Percentiles rank a stretch among this genome's conserved stretches.
Conservation (phyloP, 1,140 invertebrate genomes). For the Drosophila nasuta region DNA sequence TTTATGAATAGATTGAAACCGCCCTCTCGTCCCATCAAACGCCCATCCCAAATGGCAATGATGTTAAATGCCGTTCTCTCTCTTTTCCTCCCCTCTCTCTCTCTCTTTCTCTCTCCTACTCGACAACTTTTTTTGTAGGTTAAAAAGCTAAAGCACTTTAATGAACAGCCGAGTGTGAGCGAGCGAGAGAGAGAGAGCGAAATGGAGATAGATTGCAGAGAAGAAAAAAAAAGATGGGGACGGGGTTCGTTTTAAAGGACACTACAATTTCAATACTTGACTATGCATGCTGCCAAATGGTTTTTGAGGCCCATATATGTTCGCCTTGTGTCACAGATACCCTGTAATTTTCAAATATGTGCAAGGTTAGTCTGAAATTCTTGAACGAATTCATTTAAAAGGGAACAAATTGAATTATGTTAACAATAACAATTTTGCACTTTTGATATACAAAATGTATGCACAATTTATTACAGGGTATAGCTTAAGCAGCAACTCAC, state of each 20-base stretch:
- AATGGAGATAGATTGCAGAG: neutral
- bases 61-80: conserved; percentile 57
- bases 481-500: no score
- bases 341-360: neutral
- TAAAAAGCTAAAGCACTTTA: conserved; percentile 47
- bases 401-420: no score
- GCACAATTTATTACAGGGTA: no score
- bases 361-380: no score
- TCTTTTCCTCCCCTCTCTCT: neutral
- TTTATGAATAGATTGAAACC: conserved; percentile 58
- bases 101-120: neutral
- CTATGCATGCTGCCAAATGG: neutral
- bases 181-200: neutral
- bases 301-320: neutral
- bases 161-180: conserved; percentile 27
- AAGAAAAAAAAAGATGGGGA: no score
- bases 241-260: neutral
- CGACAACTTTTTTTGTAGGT: conserved; percentile 40
- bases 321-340: neutral
- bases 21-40: conserved; percentile 6
- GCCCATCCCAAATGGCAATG: conserved; percentile 46
- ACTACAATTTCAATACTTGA: conserved; percentile 11
- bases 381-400: no score
- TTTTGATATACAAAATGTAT: no score
- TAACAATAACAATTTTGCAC: no score